phyloP scores from a whole-genome alignment of 2,113 vertebrate genomes.

The Sceloporus tristichus region DNA sequence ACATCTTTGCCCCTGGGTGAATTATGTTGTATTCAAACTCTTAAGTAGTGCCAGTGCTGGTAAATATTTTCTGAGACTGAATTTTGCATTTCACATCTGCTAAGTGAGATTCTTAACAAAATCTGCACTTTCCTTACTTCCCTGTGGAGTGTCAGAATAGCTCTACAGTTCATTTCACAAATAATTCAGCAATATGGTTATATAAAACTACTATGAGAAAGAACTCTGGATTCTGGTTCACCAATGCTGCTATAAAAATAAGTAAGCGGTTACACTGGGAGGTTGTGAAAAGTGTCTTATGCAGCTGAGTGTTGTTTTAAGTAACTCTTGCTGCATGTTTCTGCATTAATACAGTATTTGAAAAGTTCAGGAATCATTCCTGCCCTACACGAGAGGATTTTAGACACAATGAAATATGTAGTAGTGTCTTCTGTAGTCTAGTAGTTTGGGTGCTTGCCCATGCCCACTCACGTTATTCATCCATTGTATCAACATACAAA shows the following conservation, averaged over 20 bases:
- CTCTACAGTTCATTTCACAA: neutral
- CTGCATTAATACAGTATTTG: neutral
- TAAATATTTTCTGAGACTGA: neutral
- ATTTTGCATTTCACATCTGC: neutral
- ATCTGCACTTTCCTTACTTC: too few species aligned
- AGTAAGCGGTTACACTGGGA: neutral
- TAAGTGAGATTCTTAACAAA: neutral
- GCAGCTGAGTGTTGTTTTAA: too few species aligned
- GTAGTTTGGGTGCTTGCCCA: neutral
- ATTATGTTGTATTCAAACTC: too few species aligned
- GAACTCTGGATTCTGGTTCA: neutral
- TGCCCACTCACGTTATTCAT: neutral
- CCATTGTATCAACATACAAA: neutral
- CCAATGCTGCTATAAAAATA: neutral
- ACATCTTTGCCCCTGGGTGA: too few species aligned
- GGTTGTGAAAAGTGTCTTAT: neutral
- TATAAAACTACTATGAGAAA: neutral
- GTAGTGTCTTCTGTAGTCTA: neutral
- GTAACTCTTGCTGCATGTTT: neutral
- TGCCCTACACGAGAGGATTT: neutral
- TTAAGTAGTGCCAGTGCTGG: neutral
- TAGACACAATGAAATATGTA: neutral
- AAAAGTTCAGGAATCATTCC: neutral
- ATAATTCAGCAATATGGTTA: neutral
- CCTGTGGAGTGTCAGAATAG: neutral